Conservation (phyloP, 2,113 vertebrate species). For the Ploceus nigricollis region DNA sequence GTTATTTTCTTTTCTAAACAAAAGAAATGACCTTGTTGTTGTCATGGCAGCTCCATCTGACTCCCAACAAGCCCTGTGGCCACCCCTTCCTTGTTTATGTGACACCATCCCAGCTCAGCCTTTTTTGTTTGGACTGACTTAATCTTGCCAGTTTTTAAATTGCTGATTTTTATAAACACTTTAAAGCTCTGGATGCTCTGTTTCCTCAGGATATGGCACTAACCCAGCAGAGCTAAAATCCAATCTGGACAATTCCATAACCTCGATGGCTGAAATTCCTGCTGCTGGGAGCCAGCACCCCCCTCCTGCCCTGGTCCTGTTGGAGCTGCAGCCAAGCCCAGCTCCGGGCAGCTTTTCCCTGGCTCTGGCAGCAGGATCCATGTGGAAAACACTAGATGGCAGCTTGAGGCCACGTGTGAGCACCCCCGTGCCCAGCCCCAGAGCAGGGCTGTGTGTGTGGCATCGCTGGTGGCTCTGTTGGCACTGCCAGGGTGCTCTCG, state of each 20-base stretch:
- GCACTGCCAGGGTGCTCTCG: neutral
- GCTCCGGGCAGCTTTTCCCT: fast-evolving
- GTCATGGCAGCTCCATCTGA: neutral
- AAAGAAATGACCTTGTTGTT: neutral
- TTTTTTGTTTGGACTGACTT: conserved; percentile 14
- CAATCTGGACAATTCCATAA: neutral
- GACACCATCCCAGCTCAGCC: neutral
- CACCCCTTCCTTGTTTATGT: neutral
- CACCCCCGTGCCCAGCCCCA: neutral
- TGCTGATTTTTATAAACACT: neutral
- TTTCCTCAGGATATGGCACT: neutral
- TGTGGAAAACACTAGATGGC: conserved; percentile 47
- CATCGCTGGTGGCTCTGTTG: fast-evolving
- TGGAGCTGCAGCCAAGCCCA: neutral
- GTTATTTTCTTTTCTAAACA: neutral
- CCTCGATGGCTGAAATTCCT: neutral
- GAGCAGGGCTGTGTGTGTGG: fast-evolving
- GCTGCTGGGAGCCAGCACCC: neutral
- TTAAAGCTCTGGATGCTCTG: neutral
- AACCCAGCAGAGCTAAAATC: neutral
- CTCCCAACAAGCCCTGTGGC: neutral
- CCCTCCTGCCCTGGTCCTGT: neutral
- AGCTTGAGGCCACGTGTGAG: conserved; percentile 1
- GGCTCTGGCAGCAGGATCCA: neutral
- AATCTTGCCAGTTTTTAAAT: neutral